Percentiles rank a stretch among this genome's conserved stretches.
These are phyloP conservation scores for Larimichthys crocea DNA, from an alignment of 2,113 vertebrate species.

Conservation along the genomic window DNA sequence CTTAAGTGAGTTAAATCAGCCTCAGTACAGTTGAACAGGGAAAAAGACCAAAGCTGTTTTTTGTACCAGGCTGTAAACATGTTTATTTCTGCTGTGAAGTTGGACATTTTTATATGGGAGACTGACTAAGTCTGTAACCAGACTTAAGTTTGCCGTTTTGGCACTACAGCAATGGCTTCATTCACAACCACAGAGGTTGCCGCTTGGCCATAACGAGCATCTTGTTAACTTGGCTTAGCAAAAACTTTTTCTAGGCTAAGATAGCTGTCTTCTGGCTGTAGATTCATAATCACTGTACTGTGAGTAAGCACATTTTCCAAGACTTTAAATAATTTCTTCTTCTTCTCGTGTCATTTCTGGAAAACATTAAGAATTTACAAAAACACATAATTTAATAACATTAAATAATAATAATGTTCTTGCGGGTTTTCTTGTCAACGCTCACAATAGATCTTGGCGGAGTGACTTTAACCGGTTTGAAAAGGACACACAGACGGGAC, in stretches of 20 bases:
- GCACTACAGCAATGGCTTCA: too few relatives aligned
- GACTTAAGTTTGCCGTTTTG: too few relatives aligned
- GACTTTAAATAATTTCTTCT: background rate
- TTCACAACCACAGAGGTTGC: too few relatives aligned
- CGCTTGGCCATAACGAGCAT: background rate
- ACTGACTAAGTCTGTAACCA: too few relatives aligned
- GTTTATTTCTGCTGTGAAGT: too few relatives aligned
- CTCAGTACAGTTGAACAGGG: too few relatives aligned
- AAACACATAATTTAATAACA: background rate
- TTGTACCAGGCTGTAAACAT: too few relatives aligned
- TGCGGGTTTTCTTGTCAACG: background rate
- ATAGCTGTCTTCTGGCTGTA: background rate
- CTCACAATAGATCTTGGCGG: constrained; percentile 10
- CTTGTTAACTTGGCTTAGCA: background rate
- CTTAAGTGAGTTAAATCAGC: too few relatives aligned
- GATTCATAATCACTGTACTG: background rate
- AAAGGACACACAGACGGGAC: constrained; percentile 51
- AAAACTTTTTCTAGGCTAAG: background rate
- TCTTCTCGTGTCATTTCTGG: background rate
- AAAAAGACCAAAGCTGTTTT: too few relatives aligned
- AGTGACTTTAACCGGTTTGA: constrained; percentile 26
- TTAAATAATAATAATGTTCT: background rate
- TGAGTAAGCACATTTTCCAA: background rate
- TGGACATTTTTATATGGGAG: too few relatives aligned
- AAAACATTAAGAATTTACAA: background rate